These are phyloP conservation scores for Chymomyza costata DNA, from an alignment of 1,140 invertebrate genomes.

Conservation along the genomic window DNA sequence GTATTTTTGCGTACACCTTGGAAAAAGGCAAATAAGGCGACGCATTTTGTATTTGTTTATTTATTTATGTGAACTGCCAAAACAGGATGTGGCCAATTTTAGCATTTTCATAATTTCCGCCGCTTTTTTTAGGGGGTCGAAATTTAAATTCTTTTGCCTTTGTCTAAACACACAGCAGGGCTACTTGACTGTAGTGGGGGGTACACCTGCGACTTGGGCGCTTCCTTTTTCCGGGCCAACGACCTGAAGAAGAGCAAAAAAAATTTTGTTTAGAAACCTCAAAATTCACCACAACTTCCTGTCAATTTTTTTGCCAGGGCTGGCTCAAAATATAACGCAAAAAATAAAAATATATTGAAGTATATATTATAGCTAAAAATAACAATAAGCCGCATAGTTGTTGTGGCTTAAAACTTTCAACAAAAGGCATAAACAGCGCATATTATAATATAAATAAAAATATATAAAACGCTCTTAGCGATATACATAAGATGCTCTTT, in stretches of 20 bases:
- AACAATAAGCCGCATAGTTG: conserved; percentile 29
- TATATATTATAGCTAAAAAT: too few species aligned
- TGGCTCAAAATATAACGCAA: neutral
- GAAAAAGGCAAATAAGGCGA: neutral
- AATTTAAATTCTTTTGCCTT: conserved; percentile 11
- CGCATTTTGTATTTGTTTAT: too few species aligned
- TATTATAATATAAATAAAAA: too few species aligned
- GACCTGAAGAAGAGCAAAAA: conserved; percentile 9
- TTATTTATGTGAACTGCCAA: conserved; percentile 5
- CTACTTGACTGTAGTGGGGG: too few species aligned
- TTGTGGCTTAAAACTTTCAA: too few species aligned
- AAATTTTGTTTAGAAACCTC: too few species aligned
- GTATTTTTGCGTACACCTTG: neutral
- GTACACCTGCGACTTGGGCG: too few species aligned
- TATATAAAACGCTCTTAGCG: too few species aligned
- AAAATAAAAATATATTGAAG: conserved; percentile 57
- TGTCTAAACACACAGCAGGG: conserved; percentile 22
- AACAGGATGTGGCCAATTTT: conserved; percentile 64
- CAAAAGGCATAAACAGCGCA: conserved; percentile 5
- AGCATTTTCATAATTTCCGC: conserved; percentile 69
- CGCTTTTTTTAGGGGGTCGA: conserved; percentile 6
- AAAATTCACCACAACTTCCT: conserved; percentile 12
- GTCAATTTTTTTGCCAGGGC: too few species aligned
- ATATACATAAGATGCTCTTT: neutral
- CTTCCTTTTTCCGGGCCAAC: conserved; percentile 21